Evolutionary conservation across 2,113 vertebrate species (phyloP), one percentile per base, ranked within the genome.

Genomic region (Actenoides lindsayi): DNA sequence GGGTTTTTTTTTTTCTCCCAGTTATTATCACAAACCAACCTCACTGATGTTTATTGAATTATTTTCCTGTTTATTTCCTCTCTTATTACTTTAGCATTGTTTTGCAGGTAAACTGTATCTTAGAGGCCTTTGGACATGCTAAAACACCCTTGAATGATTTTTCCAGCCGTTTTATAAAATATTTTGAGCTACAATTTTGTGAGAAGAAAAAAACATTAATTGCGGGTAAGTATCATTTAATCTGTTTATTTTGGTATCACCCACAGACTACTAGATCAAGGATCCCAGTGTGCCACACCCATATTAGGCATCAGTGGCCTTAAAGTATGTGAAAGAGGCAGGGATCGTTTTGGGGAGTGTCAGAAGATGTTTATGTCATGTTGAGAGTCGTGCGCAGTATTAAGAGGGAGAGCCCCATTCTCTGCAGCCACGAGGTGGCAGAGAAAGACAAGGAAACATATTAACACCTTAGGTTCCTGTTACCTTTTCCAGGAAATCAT

Each of bases 101-200:
- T 19, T 94, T 95, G 5, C 96, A 99, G 99, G 99, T 98, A 62
- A 98, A 98, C 91, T 98, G 97, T 91, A 97, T 99, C 71, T 96
- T 99, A 93, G 99, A 99, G 96, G 99, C 99, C 39, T 99, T 99
- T 73, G 99, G 99, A 67, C 99, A 99, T 48, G 99, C 99, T 56
- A 99, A 98, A 96, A 99, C 99, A n/a, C 97, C 96, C 4, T 98
- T 98, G 86, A 99, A 98, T 95, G 96, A 97, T 93, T 98, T 98
- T 68, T 99, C 99, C 30, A 99, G 99, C 78, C 98, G 99, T 83
- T 99, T 99, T 87, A 98, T 99, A 68, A 99, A 99, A 89, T 98
- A 99, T 53, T 95, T 99, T 65, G 99, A 98, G 41, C 89, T 99
- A 27, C 99, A 99, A 17, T 99, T 99, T 98, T 99, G 99, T 96